Evolutionary conservation across 1,140 invertebrate genomes (phyloP).

Genomic region (Bombus soroeensis): DNA sequence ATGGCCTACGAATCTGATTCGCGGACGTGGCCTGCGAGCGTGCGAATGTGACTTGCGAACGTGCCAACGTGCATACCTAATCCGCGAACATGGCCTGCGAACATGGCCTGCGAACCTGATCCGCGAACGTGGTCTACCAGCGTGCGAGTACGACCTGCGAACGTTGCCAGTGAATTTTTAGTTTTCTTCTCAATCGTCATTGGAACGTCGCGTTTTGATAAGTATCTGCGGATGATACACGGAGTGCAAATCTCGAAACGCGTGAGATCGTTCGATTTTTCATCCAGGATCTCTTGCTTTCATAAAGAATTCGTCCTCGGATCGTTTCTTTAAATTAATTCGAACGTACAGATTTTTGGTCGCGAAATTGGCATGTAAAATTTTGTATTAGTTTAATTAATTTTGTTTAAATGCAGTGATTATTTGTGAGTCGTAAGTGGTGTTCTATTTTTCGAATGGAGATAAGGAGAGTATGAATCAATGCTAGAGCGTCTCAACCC

Average conservation of each 20-base stretch:
- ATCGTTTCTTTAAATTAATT: neutral
- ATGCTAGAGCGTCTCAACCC: no score
- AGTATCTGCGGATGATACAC: neutral
- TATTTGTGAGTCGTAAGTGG: neutral
- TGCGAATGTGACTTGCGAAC: no score
- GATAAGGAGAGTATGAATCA: neutral
- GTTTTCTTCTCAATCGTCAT: no score
- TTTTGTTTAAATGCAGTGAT: neutral
- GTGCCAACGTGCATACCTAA: no score
- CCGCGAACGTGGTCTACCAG: no score
- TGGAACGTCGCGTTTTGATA: no score
- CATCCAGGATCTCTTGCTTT: neutral
- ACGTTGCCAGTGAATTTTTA: no score
- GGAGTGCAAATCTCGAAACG: neutral
- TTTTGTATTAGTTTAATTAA: slow-evolving; percentile 7
- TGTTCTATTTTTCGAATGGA: neutral
- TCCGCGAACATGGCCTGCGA: no score
- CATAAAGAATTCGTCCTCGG: neutral
- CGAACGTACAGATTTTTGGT: neutral
- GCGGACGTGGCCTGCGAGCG: no score
- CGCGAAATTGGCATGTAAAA: neutral
- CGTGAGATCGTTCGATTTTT: neutral
- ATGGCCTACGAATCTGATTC: no score
- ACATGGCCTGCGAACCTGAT: no score
- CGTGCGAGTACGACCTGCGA: no score